Evolutionary conservation across 2,113 vertebrate genomes (phyloP), one percentile per base, ranked within the genome.

Genomic region (Mellivora capensis): DNA sequence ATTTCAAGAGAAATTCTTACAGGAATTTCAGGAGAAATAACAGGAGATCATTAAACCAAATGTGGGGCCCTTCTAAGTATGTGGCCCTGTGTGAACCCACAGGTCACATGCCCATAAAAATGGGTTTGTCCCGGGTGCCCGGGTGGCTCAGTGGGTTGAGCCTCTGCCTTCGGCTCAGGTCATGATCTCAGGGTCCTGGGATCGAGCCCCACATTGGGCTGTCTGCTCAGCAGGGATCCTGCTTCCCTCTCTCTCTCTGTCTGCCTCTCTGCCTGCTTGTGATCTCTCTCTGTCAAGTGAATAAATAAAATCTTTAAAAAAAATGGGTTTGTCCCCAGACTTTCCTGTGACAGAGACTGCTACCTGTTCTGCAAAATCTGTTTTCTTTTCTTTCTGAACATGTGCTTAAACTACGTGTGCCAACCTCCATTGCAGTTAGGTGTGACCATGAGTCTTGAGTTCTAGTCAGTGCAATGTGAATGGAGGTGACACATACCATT

Each of bases 1-100:
- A 91, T 82, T 96, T 95, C n/a, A 96, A 82, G 44, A 49, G 0
- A 80, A n/a, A n/a, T n/a, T n/a, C n/a, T n/a, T n/a, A n/a, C n/a
- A n/a, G n/a, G 15, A 64, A 91, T 82, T 96, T 95, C n/a, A 96
- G 79, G 44, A 49, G 0, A 80, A n/a, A 29, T 81, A 96, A 88
- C 7, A 81, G 12, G 20, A 95, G 9, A 89, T 57, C 6, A 91
- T 85, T 95, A 87, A 95, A 59, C 11, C 17, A 94, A 93, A 13
- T 61, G 12, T 37, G 23, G 25, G 49, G 4, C 29, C 39, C 20
- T 92, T 87, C 62, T 94, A 71, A 76, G 62, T 49, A 80, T 12
- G 80, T 11, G 34, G 72, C 1, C 3, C 52, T 61, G 7, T 83
- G 20, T 62, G 90, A 90, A 39, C 82, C 39, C 23, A 74, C 5